phyloP scores from a whole-genome alignment of 2,113 vertebrate species.

The Mionectes macconnelli region DNA sequence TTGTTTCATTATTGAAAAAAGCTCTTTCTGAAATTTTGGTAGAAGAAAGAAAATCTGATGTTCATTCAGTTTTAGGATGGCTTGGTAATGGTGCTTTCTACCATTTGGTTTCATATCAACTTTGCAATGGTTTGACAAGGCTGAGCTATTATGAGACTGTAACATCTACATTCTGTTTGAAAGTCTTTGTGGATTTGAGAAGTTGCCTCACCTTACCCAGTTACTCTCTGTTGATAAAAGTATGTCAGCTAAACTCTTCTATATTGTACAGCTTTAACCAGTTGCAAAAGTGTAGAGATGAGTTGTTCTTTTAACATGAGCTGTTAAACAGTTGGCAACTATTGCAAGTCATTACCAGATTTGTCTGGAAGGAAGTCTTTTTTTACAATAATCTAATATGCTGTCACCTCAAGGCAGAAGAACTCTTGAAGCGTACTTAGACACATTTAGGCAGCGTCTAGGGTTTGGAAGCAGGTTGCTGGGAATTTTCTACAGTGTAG shows the following conservation, averaged over 20 bases:
- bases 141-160: not conserved
- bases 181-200: not conserved
- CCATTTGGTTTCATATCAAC: fast-evolving
- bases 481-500: not conserved
- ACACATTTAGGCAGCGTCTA: not conserved
- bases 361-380: not conserved
- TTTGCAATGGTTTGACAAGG: not conserved
- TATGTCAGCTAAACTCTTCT: not conserved
- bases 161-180: not conserved
- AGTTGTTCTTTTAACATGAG: not conserved
- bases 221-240: not conserved
- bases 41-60: not conserved
- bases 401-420: not conserved
- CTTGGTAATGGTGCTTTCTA: not conserved
- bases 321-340: not conserved
- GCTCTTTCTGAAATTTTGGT: not conserved
- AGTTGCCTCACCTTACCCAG: not conserved
- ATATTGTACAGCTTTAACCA: not conserved
- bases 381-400: not conserved
- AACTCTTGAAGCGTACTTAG: not conserved
- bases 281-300: not conserved
- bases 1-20: not conserved
- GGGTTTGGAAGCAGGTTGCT: not conserved
- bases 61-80: fast-evolving
- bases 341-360: not conserved